phyloP scores from a whole-genome alignment of 2,113 vertebrate genomes.

The Prietella phreatophila region DNA sequence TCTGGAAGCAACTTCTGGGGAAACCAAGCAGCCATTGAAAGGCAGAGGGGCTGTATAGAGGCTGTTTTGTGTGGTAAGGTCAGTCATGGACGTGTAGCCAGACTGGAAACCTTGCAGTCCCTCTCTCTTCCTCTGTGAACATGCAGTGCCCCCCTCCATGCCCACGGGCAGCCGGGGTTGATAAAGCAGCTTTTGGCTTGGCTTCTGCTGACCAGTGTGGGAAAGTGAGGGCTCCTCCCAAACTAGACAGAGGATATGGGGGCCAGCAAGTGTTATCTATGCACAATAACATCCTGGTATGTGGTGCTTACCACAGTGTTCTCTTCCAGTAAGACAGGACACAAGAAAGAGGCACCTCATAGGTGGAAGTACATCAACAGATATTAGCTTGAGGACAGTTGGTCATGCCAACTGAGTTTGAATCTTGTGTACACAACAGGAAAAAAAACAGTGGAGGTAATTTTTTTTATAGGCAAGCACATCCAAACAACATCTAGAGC shows the following conservation, averaged over 20 bases:
- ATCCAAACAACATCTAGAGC: neutral
- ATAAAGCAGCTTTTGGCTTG: constrained; percentile 28
- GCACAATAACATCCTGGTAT: constrained; percentile 59
- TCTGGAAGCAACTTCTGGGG: constrained; percentile 23
- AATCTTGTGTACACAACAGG: neutral
- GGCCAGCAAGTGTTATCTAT: constrained; percentile 51
- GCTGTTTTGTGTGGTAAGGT: constrained; percentile 24
- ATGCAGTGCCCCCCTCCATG: constrained; percentile 17
- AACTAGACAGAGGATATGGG: constrained; percentile 41
- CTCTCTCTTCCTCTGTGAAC: constrained; percentile 5
- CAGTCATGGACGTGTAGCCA: constrained; percentile 17
- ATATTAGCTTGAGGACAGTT: neutral
- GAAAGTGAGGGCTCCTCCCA: constrained; percentile 44
- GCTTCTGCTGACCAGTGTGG: constrained; percentile 46
- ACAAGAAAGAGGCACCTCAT: constrained; percentile 30
- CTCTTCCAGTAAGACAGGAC: constrained; percentile 42
- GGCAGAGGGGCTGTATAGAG: constrained; percentile 5
- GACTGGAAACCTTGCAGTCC: constrained; percentile 12
- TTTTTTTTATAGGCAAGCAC: neutral
- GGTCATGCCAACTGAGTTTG: neutral
- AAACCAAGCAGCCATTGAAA: constrained; percentile 24
- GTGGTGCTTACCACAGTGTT: constrained; percentile 45
- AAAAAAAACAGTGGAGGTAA: neutral
- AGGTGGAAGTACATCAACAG: constrained; percentile 13
- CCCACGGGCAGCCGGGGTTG: neutral